A percentile compares a stretch with the other conserved stretches of the same genome.
phyloP scores from a whole-genome alignment of 2,888 invertebrate species.

The Apamea crenata region DNA sequence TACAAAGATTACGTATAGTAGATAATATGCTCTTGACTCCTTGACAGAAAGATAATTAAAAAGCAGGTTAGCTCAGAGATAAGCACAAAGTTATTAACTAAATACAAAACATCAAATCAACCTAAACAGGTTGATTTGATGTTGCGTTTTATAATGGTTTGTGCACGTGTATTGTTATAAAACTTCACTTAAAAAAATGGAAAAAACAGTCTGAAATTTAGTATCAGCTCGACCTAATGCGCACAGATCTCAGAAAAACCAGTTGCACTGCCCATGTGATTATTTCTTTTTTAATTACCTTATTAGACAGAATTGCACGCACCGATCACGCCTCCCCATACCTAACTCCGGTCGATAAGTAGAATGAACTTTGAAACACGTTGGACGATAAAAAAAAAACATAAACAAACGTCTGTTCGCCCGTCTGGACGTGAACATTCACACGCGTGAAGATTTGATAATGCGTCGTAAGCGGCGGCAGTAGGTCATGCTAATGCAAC shows the following conservation, averaged over 20 bases:
- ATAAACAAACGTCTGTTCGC: constrained; percentile 70
- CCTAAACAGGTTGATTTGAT: too few species aligned
- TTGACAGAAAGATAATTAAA: background rate
- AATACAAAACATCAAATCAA: constrained; percentile 25
- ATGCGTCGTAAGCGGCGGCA: constrained; percentile 39
- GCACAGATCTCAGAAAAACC: constrained; percentile 14
- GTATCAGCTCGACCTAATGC: constrained; percentile 33
- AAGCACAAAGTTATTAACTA: background rate
- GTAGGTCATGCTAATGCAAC: constrained; percentile 63
- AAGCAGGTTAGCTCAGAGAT: background rate
- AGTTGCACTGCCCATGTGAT: constrained; percentile 25
- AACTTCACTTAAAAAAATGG: constrained; percentile 18
- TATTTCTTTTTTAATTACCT: constrained; percentile 9
- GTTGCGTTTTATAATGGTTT: too few species aligned
- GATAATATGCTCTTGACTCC: background rate
- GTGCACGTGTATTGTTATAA: constrained; percentile 14
- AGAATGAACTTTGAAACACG: constrained; percentile 73
- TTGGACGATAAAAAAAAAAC: constrained; percentile 72
- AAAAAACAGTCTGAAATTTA: constrained; percentile 22
- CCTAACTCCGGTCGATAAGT: constrained; percentile 69
- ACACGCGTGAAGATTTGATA: constrained; percentile 52
- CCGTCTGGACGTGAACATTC: constrained; percentile 62
- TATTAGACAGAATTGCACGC: constrained; percentile 55
- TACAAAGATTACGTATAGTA: background rate
- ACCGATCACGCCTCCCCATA: constrained; percentile 64